A percentile compares a stretch with the other conserved stretches of the same genome.
These are phyloP conservation scores for Sander lucioperca DNA, from an alignment of 2,113 vertebrate genomes.

Conservation along the genomic window DNA sequence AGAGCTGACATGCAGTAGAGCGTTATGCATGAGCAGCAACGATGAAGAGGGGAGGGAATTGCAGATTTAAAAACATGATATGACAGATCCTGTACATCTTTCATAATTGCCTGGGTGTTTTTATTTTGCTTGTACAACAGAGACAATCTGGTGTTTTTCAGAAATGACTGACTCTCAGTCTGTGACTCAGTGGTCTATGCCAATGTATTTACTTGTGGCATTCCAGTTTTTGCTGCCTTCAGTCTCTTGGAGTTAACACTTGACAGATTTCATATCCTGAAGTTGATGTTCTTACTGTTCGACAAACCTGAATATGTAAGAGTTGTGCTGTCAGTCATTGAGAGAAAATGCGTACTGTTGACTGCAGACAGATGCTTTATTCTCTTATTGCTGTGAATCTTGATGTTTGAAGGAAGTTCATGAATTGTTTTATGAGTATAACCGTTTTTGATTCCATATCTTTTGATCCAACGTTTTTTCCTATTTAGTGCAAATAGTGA, in stretches of 20 bases:
- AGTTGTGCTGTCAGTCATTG: constrained; percentile 19
- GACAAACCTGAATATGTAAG: background rate
- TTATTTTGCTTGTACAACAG: constrained; percentile 1
- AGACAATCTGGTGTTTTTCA: constrained; percentile 28
- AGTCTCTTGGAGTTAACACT: background rate
- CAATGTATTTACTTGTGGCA: constrained; percentile 7
- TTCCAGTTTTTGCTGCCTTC: constrained; percentile 20
- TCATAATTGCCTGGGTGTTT: constrained; percentile 14
- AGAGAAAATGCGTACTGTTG: background rate
- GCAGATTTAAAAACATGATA: background rate
- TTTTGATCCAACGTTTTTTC: background rate
- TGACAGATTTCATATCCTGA: constrained; percentile 14
- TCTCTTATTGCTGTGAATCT: background rate
- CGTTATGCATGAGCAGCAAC: background rate
- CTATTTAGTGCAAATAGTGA: background rate
- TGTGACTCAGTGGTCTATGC: constrained; percentile 20
- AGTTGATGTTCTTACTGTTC: constrained; percentile 12
- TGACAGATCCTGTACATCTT: background rate
- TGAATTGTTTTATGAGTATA: background rate
- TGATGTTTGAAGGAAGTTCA: constrained; percentile 6
- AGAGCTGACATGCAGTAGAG: background rate
- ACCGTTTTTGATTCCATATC: background rate
- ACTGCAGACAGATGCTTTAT: constrained; percentile 9
- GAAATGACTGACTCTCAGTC: constrained; percentile 28
- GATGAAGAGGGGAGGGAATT: background rate